These are phyloP conservation scores for Bos indicus DNA, from an alignment of 2,113 vertebrate genomes.

Conservation along the genomic window DNA sequence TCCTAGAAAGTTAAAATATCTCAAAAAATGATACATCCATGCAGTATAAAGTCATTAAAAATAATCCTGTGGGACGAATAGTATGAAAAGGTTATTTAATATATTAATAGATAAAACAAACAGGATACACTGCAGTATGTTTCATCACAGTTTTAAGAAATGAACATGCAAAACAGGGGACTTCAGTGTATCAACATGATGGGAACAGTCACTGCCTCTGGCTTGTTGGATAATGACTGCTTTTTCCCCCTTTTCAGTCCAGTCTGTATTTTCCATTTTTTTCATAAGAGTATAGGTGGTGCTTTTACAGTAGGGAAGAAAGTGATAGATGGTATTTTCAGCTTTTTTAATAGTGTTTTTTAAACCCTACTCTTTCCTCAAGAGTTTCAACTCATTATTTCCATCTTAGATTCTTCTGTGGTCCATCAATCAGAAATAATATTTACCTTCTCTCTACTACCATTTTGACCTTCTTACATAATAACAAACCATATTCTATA, in stretches of 20 bases:
- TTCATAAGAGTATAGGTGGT: neutral
- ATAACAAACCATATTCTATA: neutral
- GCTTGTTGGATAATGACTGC: neutral
- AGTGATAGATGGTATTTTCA: neutral
- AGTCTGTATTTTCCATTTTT: neutral
- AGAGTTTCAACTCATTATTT: neutral
- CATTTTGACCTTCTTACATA: neutral
- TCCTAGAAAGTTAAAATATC: neutral
- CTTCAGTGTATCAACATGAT: neutral
- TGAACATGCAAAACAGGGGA: neutral
- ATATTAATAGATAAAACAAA: neutral
- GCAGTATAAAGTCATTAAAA: neutral
- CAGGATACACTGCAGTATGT: neutral
- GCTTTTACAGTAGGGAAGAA: neutral
- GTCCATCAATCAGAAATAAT: neutral
- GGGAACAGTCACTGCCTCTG: neutral
- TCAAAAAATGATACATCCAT: neutral
- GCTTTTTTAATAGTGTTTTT: conserved; percentile 16
- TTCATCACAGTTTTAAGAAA: neutral
- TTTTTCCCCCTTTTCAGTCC: neutral
- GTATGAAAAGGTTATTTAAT: neutral
- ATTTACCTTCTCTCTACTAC: neutral
- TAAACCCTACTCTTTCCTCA: neutral
- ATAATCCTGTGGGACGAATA: neutral
- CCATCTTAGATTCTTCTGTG: neutral